Percentiles rank a stretch among this genome's conserved stretches.
Conservation (phyloP, 2,888 invertebrate species). For the Altica lythri region DNA sequence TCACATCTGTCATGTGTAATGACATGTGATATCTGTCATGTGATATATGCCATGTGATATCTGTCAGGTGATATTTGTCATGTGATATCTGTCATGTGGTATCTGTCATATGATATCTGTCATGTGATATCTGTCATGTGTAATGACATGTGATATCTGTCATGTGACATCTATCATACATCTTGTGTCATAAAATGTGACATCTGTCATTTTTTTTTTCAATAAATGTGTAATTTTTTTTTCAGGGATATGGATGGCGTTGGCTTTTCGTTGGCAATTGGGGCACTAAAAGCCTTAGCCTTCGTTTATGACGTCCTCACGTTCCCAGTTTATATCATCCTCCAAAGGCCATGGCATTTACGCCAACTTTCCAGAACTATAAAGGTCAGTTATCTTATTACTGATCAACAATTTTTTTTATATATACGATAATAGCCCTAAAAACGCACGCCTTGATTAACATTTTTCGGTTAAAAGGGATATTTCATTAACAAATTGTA, state of each 20-base stretch:
- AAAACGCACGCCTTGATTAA: conserved; percentile 28
- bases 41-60: no score
- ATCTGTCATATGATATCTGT: no score
- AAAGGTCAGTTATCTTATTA: conserved; percentile 65
- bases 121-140: no score
- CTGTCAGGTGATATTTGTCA: no score
- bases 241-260: conserved; percentile 64
- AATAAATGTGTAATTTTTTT: conserved; percentile 40
- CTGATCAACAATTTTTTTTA: conserved; percentile 11
- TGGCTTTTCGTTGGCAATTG: conserved; percentile 70
- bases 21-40: no score
- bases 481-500: no score
- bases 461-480: no score
- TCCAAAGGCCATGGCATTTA: conserved; percentile 87
- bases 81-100: no score
- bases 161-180: no score
- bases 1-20: no score
- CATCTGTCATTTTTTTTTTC: neutral
- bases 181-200: no score
- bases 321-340: conserved; percentile 84
- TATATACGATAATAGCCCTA: conserved; percentile 7
- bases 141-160: no score
- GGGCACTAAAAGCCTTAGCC: conserved; percentile 78
- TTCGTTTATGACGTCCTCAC: conserved; percentile 90
- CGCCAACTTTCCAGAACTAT: conserved; percentile 75